Evolutionary conservation across 1,140 invertebrate genomes (phyloP), one percentile per base, ranked within the genome.

Genomic region (Elysia chlorotica): DNA sequence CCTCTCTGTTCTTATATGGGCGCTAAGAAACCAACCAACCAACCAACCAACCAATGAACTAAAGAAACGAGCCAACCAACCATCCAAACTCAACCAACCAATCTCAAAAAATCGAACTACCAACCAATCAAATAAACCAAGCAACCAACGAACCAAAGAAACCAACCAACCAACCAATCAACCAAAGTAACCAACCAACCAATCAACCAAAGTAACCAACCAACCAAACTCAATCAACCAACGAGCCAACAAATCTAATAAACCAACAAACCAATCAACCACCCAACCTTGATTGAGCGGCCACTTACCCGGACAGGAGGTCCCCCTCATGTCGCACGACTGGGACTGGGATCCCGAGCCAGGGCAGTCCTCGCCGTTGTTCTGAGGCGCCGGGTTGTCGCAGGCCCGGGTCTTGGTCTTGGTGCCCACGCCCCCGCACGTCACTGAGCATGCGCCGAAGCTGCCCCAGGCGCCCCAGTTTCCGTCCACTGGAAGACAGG

Each of bases 371-470:
- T 87, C 75, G 0, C 92, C 91, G 21, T 91, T 90, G 61, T 91
- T 75, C 35, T 80, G 86, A 0, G 92, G 91, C 6, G 85, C 81
- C 0, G 92, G 91, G 81, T 90, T 90, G 67, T 92, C 90, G 79
- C 93, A 94, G 36, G 86, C 85, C 48, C 92, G 84, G 37, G 90
- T 89, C 19, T 93, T 88, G 53, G 88, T 89, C 86, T 95, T 94
- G 25, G 90, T 89, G 0, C 95, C 95, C 14, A 91, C 48, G 14
- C 14, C 53, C 6, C 67, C 67, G 59, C 67, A 70, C 5, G 67
- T 57, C 21, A 35, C 48, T 6, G 35, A 65, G 33, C 67, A 70
- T 19, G 54, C 28, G 17, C 67, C 25, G 6, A 10, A 70, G 23
- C 54, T 48, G 5, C 5, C 10, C 67, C 67, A 70, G 21, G 4